phyloP scores from a whole-genome alignment of 2,888 invertebrate genomes.

The Phragmatobia fuliginosa region DNA sequence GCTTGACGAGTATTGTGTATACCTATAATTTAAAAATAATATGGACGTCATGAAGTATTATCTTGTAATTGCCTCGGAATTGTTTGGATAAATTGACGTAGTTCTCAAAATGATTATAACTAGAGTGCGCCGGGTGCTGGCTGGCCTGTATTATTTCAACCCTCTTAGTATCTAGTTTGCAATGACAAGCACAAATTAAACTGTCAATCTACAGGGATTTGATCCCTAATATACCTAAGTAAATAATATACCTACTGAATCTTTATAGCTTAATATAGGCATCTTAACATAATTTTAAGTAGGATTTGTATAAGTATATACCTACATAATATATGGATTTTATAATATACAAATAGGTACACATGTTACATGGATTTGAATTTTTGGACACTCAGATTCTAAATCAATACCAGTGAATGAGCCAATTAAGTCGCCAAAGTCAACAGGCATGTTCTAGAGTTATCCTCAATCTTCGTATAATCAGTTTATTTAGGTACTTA shows the following conservation, averaged over 20 bases:
- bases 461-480: no score
- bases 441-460: no score
- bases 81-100: background rate
- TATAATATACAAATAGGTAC: no score
- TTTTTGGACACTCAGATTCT: no score
- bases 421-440: no score
- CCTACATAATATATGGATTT: no score
- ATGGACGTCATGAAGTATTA: background rate
- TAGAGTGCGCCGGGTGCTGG: background rate
- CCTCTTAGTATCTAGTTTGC: background rate
- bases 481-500: no score
- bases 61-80: background rate
- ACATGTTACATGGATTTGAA: no score
- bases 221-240: no score
- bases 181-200: background rate
- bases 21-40: background rate
- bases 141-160: background rate
- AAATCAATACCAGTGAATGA: no score
- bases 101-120: background rate
- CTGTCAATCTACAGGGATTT: background rate
- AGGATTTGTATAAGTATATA: no score
- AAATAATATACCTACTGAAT: no score
- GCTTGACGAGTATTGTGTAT: background rate
- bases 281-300: background rate
- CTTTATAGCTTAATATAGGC: background rate